A percentile compares a stretch with the other conserved stretches of the same genome.
phyloP scores from a whole-genome alignment of 2,797 vertebrate species.

The Labeo calbasu region DNA sequence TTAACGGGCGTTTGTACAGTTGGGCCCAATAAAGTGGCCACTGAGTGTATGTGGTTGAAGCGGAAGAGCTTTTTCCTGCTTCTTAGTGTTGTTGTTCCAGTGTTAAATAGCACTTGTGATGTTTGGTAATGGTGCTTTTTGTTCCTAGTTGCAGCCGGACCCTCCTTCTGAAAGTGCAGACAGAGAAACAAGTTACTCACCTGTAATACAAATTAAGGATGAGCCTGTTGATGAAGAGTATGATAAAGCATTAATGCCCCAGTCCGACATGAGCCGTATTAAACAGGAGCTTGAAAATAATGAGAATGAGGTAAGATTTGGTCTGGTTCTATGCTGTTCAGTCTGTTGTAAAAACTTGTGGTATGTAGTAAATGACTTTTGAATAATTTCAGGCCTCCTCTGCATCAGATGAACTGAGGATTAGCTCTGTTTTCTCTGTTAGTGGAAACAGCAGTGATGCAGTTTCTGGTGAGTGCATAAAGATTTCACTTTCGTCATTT shows the following conservation, averaged over 20 bases:
- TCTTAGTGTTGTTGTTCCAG: not conserved
- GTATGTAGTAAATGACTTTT: not conserved
- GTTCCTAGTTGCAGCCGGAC: not conserved
- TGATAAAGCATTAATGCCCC: slow-evolving; percentile 90
- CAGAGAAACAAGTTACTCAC: slow-evolving; percentile 28
- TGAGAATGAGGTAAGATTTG: slow-evolving; percentile 83
- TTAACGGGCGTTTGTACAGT: not conserved
- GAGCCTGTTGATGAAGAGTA: slow-evolving; percentile 98
- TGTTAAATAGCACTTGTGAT: slow-evolving; percentile 1
- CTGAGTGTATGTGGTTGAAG: not conserved
- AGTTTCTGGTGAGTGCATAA: slow-evolving; percentile 66
- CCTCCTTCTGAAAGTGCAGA: not conserved
- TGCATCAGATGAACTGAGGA: slow-evolving; percentile 90
- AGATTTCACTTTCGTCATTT: not conserved
- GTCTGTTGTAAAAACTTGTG: not conserved
- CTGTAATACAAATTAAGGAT: slow-evolving; percentile 89
- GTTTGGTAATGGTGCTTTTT: not conserved
- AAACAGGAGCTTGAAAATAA: slow-evolving; percentile 87
- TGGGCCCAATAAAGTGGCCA: not conserved
- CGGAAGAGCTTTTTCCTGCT: not conserved
- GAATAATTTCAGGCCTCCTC: slow-evolving; percentile 60
- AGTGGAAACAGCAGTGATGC: slow-evolving; percentile 68
- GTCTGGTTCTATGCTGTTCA: not conserved
- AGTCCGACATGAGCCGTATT: slow-evolving; percentile 80
- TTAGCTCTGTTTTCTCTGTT: slow-evolving; percentile 85